Percentiles rank a stretch among this genome's conserved stretches.
phyloP scores from a whole-genome alignment of 2,113 vertebrate genomes.

The Cheilinus undulatus region DNA sequence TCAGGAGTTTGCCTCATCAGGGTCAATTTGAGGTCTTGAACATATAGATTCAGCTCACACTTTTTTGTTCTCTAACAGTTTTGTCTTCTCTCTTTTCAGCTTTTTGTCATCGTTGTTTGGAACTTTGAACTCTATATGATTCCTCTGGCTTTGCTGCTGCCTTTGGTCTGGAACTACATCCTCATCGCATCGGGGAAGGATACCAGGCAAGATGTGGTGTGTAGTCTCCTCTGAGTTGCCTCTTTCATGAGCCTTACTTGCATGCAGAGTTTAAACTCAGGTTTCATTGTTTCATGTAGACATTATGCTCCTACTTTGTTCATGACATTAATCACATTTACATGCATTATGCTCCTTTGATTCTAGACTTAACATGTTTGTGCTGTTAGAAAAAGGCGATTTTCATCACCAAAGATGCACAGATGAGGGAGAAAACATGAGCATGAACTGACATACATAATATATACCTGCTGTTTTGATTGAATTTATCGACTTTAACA shows the following conservation, averaged over 20 bases:
- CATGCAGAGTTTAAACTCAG: slow-evolving; percentile 21
- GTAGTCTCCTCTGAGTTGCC: slow-evolving; percentile 78
- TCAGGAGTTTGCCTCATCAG: slow-evolving; percentile 27
- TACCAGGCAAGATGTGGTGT: slow-evolving; percentile 93
- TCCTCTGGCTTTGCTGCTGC: slow-evolving; percentile 90
- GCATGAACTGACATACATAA: slow-evolving; percentile 12
- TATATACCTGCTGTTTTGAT: slow-evolving; percentile 47
- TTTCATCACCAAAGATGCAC: slow-evolving; percentile 6
- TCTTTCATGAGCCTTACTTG: slow-evolving; percentile 39
- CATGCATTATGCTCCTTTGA: slow-evolving; percentile 3
- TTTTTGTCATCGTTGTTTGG: slow-evolving; percentile 96
- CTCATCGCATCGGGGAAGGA: slow-evolving; percentile 95
- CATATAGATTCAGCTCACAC: slow-evolving; percentile 36
- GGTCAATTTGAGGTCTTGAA: slow-evolving; percentile 23
- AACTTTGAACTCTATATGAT: slow-evolving; percentile 99
- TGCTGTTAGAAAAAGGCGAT: neutral
- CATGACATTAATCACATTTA: slow-evolving; percentile 9
- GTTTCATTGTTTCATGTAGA: slow-evolving; percentile 13
- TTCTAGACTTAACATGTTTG: neutral
- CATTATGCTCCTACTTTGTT: neutral
- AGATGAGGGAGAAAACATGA: slow-evolving; percentile 32
- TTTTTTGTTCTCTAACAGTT: slow-evolving; percentile 40
- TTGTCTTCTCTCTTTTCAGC: slow-evolving; percentile 77
- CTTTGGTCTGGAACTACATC: slow-evolving; percentile 95
- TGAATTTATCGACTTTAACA: slow-evolving; percentile 39